Evolutionary conservation across 1,140 invertebrate species (phyloP), one percentile per base, ranked within the genome.

Genomic region (Halictus rubicundus): DNA sequence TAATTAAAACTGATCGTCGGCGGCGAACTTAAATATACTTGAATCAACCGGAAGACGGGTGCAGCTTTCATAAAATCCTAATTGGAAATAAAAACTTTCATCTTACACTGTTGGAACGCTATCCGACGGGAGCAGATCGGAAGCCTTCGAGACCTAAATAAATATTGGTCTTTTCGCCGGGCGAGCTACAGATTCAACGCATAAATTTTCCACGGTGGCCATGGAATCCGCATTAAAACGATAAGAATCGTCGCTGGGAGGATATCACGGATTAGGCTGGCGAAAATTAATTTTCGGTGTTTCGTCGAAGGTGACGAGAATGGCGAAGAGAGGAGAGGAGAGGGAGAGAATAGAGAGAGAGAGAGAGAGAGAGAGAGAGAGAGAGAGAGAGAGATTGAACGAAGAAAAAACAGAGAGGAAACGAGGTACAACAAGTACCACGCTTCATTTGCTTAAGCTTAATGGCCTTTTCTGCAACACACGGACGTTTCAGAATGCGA

Each of bases 401-500:
- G 49, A 52, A 21, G 14, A 52, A 52, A 52, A 52, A 21, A 9
- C 3, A 39, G 23, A 25, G 37, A 32, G 19, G 57, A 27, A 68
- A 63, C 12, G 14, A 19, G 64, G 8, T 46, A 60, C 54, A 78
- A 72, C 68, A 73, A 73, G 52, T 52, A 59, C 21, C 46, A 52
- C 42, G 42, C 73, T 74, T 74, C 70, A 79, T 79, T 79, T 74
- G 61, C 70, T 73, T 63, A 59, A 74, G 63, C 61, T 79, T 74
- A 74, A 79, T 49, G 52, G 71, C 6, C 63, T 61, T 66, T 74
- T 74, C 63, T 49, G 27, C n/a, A 49, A n/a, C 42, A 74, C 49
- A 79, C 66, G 65, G 63, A 72, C 52, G 61, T 21, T 57, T 65
- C 69, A 66, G 77, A 79, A 79, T 66, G 63, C 77, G 39, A 66